Evolutionary conservation across 2,797 vertebrate species (phyloP).

Genomic region (Sphaeramia orbicularis): DNA sequence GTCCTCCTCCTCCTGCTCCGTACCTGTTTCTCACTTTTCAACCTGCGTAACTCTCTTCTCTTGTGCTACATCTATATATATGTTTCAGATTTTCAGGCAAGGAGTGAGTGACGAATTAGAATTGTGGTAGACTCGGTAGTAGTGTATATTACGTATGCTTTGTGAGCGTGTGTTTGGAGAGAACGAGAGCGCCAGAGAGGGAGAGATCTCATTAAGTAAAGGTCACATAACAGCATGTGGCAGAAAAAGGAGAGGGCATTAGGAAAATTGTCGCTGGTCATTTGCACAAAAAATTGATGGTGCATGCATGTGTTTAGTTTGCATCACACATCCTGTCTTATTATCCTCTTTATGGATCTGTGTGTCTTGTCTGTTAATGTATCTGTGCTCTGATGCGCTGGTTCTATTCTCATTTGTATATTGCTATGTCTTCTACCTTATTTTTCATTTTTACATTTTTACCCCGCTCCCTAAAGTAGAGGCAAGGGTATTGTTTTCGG

Average conservation of each 20-base stretch:
- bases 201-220: slow-evolving; percentile 64
- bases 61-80: background rate
- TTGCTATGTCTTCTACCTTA: background rate
- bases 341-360: slow-evolving; percentile 6
- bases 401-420: background rate
- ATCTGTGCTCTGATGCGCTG: background rate
- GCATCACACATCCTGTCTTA: slow-evolving; percentile 1
- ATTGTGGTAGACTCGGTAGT: background rate
- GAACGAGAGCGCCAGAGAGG: background rate
- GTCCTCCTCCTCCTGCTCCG: slow-evolving; percentile 21
- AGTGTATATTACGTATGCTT: background rate
- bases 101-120: background rate
- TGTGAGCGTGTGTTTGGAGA: background rate
- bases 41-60: slow-evolving; percentile 18
- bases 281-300: slow-evolving; percentile 28
- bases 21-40: slow-evolving; percentile 50
- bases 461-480: too few relatives aligned
- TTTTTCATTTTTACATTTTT: too few relatives aligned
- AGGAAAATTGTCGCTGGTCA: slow-evolving; percentile 47
- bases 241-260: slow-evolving; percentile 35
- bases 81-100: slow-evolving; percentile 33
- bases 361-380: slow-evolving; percentile 5
- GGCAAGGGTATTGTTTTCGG: too few relatives aligned
- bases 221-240: slow-evolving; percentile 48
- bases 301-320: slow-evolving; percentile 24